phyloP scores from a whole-genome alignment of 2,113 vertebrate species.

The Cercocebus atys region DNA sequence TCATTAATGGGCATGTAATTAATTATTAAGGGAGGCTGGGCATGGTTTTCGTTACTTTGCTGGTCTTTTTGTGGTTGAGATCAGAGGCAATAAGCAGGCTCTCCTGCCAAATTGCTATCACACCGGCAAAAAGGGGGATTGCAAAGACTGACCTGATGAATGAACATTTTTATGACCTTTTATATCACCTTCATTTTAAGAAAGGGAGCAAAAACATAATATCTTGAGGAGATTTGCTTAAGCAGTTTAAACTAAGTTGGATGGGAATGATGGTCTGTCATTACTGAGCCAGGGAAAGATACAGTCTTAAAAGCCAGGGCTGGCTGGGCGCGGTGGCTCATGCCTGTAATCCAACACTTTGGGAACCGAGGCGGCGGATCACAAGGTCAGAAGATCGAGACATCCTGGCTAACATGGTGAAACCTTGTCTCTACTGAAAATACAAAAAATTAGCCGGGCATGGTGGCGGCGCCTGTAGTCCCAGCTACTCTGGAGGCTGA shows the following conservation, averaged over 20 bases:
- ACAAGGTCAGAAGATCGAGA: too few species aligned
- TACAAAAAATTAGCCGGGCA: too few species aligned
- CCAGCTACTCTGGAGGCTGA: too few species aligned
- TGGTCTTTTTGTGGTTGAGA: constrained; percentile 37
- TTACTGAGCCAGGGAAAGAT: constrained; percentile 20
- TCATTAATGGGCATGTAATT: constrained; percentile 22
- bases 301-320: neutral
- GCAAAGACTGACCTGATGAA: neutral
- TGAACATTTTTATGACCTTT: constrained; percentile 59
- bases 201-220: neutral
- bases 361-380: too few species aligned
- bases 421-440: too few species aligned
- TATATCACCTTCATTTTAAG: constrained; percentile 58
- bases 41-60: constrained; percentile 50
- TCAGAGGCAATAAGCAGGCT: constrained; percentile 44
- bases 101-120: constrained; percentile 45
- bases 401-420: too few species aligned
- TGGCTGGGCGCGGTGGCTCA: neutral
- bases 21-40: constrained; percentile 50
- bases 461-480: too few species aligned
- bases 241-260: neutral
- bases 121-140: neutral
- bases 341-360: too few species aligned
- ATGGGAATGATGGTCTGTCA: neutral
- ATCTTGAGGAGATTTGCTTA: constrained; percentile 48